These are phyloP conservation scores for Centrocercus urophasianus DNA, from an alignment of 2,113 vertebrate species.

Conservation along the genomic window DNA sequence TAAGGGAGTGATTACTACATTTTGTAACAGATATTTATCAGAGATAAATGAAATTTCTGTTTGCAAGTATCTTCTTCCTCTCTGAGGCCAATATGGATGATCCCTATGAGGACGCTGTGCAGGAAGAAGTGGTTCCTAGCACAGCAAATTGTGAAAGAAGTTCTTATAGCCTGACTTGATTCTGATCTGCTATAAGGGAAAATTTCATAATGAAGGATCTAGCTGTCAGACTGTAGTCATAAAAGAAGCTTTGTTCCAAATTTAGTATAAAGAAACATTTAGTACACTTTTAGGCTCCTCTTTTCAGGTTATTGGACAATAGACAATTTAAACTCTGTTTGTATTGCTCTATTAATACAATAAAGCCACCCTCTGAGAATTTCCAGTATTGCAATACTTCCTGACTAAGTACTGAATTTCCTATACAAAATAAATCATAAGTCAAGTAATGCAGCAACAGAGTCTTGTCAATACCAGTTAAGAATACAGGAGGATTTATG, in stretches of 20 bases:
- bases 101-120: not conserved
- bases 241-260: not conserved
- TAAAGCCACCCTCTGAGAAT: constrained; percentile 48
- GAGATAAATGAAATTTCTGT: not conserved
- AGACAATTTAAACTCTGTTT: constrained; percentile 11
- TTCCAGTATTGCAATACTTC: constrained; percentile 30
- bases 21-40: not conserved
- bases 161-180: not conserved
- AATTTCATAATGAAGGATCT: not conserved
- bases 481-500: constrained; percentile 38
- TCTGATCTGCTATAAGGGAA: not conserved
- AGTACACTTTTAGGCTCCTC: not conserved
- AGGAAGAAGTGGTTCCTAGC: not conserved
- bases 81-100: not conserved
- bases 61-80: not conserved
- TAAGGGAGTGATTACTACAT: not conserved
- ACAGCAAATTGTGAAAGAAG: not conserved
- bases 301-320: constrained; percentile 10
- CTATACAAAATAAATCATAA: constrained; percentile 55
- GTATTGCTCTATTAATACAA: constrained; percentile 26
- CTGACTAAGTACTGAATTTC: not conserved
- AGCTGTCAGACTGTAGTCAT: not conserved
- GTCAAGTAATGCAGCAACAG: constrained; percentile 27
- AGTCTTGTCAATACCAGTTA: constrained; percentile 46
- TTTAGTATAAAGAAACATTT: constrained; percentile 5